phyloP scores from a whole-genome alignment of 2,113 vertebrate species.

The Stercorarius parasiticus region DNA sequence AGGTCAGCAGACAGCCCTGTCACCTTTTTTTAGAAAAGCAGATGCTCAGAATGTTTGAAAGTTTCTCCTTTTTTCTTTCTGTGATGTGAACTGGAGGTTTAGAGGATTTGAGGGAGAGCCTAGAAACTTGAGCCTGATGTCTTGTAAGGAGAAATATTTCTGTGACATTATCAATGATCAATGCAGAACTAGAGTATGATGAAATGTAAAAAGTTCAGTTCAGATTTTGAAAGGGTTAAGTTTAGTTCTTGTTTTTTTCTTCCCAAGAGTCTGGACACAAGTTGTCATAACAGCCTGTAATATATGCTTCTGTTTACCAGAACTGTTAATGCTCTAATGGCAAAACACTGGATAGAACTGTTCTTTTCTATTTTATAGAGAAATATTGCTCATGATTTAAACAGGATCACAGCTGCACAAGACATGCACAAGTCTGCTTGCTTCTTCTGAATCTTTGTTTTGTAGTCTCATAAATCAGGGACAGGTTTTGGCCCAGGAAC shows the following conservation, averaged over 20 bases:
- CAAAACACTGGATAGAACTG: background rate
- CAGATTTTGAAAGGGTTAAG: background rate
- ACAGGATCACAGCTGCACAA: background rate
- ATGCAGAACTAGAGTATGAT: background rate
- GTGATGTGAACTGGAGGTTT: background rate
- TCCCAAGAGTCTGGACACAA: background rate
- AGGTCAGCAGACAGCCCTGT: background rate
- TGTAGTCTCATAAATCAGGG: background rate
- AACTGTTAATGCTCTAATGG: background rate
- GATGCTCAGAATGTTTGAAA: background rate
- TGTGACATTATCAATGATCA: background rate
- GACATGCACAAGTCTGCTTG: background rate
- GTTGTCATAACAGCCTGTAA: slow-evolving; percentile 1
- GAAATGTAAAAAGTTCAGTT: background rate
- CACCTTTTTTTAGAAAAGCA: background rate
- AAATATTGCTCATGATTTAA: background rate
- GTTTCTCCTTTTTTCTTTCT: background rate
- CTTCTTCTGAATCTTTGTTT: background rate
- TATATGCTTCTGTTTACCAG: background rate
- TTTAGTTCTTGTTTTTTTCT: background rate
- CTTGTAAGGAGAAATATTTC: background rate
- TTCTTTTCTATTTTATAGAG: background rate
- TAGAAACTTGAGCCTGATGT: background rate
- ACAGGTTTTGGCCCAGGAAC: background rate
- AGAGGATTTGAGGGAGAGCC: background rate